Conservation (phyloP, 2,888 invertebrate genomes). For the Mesochorus sp. region DNA sequence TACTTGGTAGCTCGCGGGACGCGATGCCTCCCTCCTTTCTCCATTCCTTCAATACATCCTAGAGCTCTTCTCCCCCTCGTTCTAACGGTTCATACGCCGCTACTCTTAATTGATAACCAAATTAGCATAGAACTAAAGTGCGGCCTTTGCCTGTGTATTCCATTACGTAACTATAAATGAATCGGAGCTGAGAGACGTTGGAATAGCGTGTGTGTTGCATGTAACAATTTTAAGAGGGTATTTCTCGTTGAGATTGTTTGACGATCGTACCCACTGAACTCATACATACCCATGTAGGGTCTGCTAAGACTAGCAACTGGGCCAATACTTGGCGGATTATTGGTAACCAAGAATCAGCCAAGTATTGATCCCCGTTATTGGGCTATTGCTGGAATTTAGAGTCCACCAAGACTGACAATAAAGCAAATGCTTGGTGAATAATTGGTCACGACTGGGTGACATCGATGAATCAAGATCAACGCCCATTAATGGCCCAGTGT, state of each 20-base stretch:
- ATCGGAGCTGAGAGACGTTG: constrained; percentile 20
- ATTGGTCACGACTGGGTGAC: too few species aligned
- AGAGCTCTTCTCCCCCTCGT: constrained; percentile 19
- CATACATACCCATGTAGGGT: too few species aligned
- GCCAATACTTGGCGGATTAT: too few species aligned
- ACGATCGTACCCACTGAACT: too few species aligned
- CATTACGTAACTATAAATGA: constrained; percentile 48
- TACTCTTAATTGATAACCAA: constrained; percentile 59
- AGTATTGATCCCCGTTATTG: too few species aligned
- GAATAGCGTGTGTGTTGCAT: not conserved
- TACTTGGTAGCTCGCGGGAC: constrained; percentile 16
- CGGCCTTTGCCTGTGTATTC: constrained; percentile 1
- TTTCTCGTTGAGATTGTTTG: not conserved
- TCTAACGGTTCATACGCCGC: constrained; percentile 45
- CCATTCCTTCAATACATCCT: not conserved
- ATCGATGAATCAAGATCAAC: too few species aligned
- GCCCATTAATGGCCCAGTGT: too few species aligned
- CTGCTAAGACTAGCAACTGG: too few species aligned
- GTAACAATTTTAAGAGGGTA: not conserved
- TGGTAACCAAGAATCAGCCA: too few species aligned
- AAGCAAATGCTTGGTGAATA: too few species aligned
- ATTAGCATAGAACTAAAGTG: constrained; percentile 49
- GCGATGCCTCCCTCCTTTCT: constrained; percentile 8
- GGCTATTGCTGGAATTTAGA: too few species aligned
- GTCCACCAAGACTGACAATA: too few species aligned